Evolutionary conservation across 2,888 invertebrate species (phyloP), one percentile per base, ranked within the genome.

Genomic region (Craniophora ligustri): DNA sequence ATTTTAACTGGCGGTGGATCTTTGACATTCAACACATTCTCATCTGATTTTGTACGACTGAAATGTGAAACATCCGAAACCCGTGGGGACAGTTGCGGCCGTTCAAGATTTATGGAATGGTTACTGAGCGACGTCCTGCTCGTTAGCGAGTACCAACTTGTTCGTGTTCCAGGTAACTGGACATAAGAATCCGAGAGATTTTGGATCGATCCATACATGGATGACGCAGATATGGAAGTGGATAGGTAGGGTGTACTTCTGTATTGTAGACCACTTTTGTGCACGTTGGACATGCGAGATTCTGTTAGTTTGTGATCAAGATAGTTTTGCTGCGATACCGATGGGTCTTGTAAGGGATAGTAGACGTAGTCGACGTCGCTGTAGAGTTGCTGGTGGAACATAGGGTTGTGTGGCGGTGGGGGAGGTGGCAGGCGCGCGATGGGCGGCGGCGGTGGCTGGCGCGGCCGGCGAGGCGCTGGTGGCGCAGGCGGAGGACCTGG

Each of bases 301-400:
- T 97, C 96, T 0, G 97, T 96, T 77, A 97, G 95, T 84, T 98
- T 98, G 44, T 97, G 97, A 79, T 98, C 98, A 70, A 97, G 94
- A 87, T 98, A 98, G 83, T 98, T 98, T 85, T 98, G 98, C 81
- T 97, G 97, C 65, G 98, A 98, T 36, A 98, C 95, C 0, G 97
- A 96, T 7, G 98, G 98, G 87, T 98, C 98, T 88, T 98, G 98
- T 60, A 98, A 87, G 0, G 98, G 98, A 80, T 98, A 98, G 84
- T 98, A 97, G 5, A 98, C 98, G 79, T 97, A 98, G 87, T 98
- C 98, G 2, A 97, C 97, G 79, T 98, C 98, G 58, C 98, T 98
- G 77, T 97, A 97, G 50, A 98, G 94, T 81, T 98, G 98, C 79
- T 97, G 97, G 75, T 97, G 97, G 78, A 97, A 98, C 78, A 97